These are phyloP conservation scores for Melanotaenia pygmaea DNA, from an alignment of 2,797 vertebrate genomes.

Conservation along the genomic window DNA sequence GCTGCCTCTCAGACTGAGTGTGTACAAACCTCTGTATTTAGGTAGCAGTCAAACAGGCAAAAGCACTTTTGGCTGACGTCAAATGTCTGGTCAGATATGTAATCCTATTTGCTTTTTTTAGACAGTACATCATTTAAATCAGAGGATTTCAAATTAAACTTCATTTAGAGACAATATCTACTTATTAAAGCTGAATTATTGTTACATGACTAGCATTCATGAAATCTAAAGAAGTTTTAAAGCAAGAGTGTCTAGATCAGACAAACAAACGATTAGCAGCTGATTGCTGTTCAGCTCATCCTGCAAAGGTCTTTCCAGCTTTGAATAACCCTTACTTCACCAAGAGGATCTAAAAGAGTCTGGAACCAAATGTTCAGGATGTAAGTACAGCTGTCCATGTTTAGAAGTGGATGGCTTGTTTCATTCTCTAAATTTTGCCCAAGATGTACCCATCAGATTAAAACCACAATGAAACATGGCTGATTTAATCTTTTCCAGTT, in stretches of 20 bases:
- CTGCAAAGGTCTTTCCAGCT: slow-evolving; percentile 39
- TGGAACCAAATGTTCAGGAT: slow-evolving; percentile 28
- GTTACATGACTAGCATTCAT: slow-evolving; percentile 2
- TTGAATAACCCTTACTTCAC: slow-evolving; percentile 41
- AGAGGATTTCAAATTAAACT: not conserved
- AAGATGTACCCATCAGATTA: slow-evolving; percentile 63
- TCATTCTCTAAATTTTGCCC: slow-evolving; percentile 39
- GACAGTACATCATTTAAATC: not conserved
- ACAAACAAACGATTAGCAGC: slow-evolving; percentile 52
- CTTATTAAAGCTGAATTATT: not conserved
- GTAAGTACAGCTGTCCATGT: slow-evolving; percentile 41
- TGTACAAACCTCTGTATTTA: not conserved
- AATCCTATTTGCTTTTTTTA: not conserved
- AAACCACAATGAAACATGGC: slow-evolving; percentile 52
- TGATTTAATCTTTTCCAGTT: slow-evolving; percentile 45
- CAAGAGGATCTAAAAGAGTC: slow-evolving; percentile 47
- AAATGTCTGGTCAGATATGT: not conserved
- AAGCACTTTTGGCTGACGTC: no score
- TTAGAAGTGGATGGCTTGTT: slow-evolving; percentile 33
- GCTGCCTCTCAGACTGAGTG: not conserved
- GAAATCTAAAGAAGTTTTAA: slow-evolving; percentile 8
- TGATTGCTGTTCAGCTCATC: slow-evolving; percentile 51
- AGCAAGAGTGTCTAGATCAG: slow-evolving; percentile 19
- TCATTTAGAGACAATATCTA: not conserved
- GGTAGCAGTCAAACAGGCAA: no score